phyloP scores from a whole-genome alignment of 2,888 invertebrate species.

The Drosophila pullipes region DNA sequence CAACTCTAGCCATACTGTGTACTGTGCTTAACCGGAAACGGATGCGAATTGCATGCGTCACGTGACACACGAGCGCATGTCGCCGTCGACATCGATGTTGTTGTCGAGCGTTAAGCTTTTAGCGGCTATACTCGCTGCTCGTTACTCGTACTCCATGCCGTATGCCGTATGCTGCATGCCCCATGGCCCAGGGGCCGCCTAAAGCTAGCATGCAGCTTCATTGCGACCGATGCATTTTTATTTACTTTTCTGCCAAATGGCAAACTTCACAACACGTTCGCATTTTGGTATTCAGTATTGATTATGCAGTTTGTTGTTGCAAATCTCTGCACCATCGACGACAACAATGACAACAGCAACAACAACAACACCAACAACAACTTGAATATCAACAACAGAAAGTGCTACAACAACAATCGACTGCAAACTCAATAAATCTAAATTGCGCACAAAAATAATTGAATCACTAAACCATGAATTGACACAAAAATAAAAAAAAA shows the following conservation, averaged over 20 bases:
- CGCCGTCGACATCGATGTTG: slow-evolving; percentile 33
- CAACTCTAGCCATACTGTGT: slow-evolving; percentile 20
- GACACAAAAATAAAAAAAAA: slow-evolving; percentile 35
- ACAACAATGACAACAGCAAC: slow-evolving; percentile 39
- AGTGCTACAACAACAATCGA: slow-evolving; percentile 30
- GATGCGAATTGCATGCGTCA: slow-evolving; percentile 84
- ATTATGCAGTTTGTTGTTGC: slow-evolving; percentile 78
- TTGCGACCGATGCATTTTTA: slow-evolving; percentile 53
- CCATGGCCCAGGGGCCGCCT: slow-evolving; percentile 11
- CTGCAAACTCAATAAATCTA: slow-evolving; percentile 78
- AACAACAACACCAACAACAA: slow-evolving; percentile 26
- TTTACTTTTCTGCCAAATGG: slow-evolving; percentile 69
- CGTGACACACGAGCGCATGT: slow-evolving; percentile 77
- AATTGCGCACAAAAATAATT: slow-evolving; percentile 80
- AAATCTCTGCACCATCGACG: slow-evolving; percentile 59
- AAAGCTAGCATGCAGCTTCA: slow-evolving; percentile 21
- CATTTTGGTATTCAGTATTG: slow-evolving; percentile 77
- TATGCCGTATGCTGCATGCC: slow-evolving; percentile 14
- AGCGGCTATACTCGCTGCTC: slow-evolving; percentile 58
- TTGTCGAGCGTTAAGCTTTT: slow-evolving; percentile 69
- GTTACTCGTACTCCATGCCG: slow-evolving; percentile 28
- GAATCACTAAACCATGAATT: slow-evolving; percentile 74
- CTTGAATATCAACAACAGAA: slow-evolving; percentile 15
- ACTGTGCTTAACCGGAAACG: slow-evolving; percentile 81
- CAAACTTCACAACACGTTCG: slow-evolving; percentile 69